These are phyloP conservation scores for Syngnathus typhle DNA, from an alignment of 2,113 vertebrate species.

Conservation along the genomic window DNA sequence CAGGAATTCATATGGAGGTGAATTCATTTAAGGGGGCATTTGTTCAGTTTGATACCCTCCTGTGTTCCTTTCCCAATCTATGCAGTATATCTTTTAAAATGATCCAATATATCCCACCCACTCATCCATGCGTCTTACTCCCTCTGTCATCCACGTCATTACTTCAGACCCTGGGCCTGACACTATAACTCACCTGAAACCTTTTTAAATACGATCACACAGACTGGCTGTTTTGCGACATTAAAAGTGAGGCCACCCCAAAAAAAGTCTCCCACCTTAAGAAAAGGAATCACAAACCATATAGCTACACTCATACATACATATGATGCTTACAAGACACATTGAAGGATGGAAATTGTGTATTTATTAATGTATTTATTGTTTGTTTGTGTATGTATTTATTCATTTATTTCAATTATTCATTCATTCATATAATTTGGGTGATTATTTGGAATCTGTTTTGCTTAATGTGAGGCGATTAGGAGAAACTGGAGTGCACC, in stretches of 20 bases:
- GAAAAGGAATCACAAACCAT: conserved; percentile 7
- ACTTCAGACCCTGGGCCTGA: conserved; percentile 32
- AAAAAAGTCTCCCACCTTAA: conserved; percentile 25
- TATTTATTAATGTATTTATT: neutral
- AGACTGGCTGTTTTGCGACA: conserved; percentile 50
- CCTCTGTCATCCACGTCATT: conserved; percentile 40
- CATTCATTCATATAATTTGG: neutral
- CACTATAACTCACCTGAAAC: conserved; percentile 54
- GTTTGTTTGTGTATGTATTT: no score
- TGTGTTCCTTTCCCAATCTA: conserved; percentile 33
- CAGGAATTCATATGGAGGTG: neutral
- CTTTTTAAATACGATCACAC: conserved; percentile 59
- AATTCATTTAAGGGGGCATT: neutral
- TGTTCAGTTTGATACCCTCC: conserved; percentile 18
- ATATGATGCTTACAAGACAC: neutral
- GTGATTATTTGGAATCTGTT: neutral
- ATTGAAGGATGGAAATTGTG: neutral
- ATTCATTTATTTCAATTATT: no score
- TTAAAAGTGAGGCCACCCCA: conserved; percentile 45
- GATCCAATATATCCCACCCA: conserved; percentile 50
- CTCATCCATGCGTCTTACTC: conserved; percentile 57
- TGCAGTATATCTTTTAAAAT: conserved; percentile 45
- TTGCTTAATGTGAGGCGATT: neutral
- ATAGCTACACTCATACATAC: neutral
- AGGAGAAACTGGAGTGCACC: neutral